Evolutionary conservation across 1,140 invertebrate species (phyloP).

Genomic region (Scylla paramamosain): DNA sequence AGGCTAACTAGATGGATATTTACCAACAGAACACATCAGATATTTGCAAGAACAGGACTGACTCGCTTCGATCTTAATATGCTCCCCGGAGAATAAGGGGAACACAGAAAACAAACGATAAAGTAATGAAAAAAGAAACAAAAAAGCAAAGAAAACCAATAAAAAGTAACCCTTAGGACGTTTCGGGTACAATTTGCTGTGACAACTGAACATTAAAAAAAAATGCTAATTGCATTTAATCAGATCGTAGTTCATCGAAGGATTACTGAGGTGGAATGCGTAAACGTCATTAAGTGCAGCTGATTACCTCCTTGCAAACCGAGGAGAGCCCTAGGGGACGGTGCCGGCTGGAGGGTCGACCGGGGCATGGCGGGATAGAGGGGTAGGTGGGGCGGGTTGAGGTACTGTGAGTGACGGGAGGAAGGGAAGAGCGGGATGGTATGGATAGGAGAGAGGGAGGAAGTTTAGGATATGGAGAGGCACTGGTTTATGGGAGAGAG

Average conservation of each 20-base stretch:
- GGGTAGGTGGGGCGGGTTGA: background rate
- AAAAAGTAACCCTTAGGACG: background rate
- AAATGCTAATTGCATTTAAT: constrained; percentile 1
- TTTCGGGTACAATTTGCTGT: background rate
- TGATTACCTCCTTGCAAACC: constrained; percentile 36
- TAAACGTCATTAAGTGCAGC: constrained; percentile 42
- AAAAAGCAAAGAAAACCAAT: background rate
- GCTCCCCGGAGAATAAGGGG: background rate
- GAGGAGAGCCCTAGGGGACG: background rate
- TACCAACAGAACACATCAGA: no score
- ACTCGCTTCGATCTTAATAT: no score
- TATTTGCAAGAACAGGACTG: no score
- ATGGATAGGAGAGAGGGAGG: background rate
- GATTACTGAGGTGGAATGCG: constrained; percentile 28
- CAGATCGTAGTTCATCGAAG: constrained; percentile 17
- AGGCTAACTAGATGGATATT: background rate
- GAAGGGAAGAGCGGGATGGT: background rate
- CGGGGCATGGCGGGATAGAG: background rate
- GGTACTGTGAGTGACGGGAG: background rate
- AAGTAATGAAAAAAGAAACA: background rate
- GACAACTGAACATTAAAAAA: background rate
- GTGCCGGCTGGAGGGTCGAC: background rate
- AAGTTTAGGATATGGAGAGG: no score
- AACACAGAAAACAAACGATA: background rate
- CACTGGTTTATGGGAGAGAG: no score